phyloP scores from a whole-genome alignment of 2,113 vertebrate genomes.

The Ceyx cyanopectus region DNA sequence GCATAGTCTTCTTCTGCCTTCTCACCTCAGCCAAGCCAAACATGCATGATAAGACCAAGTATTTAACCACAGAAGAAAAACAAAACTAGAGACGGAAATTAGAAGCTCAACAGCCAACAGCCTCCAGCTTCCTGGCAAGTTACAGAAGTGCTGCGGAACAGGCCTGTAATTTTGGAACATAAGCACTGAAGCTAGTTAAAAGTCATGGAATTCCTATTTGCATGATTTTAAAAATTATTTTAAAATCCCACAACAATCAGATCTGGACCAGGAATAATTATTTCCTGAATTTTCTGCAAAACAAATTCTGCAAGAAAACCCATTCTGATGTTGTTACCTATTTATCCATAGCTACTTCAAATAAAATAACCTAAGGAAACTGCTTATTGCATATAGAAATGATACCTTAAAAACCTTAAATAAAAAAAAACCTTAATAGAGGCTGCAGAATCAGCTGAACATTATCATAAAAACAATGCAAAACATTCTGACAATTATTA shows the following conservation, averaged over 20 bases:
- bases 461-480: neutral
- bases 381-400: neutral
- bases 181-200: slow-evolving; percentile 13
- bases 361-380: neutral
- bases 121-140: slow-evolving; percentile 12
- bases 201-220: neutral
- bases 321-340: neutral
- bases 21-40: slow-evolving; percentile 21
- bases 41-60: neutral
- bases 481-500: neutral
- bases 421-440: neutral
- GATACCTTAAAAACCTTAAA: neutral
- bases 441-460: neutral
- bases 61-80: slow-evolving; percentile 24
- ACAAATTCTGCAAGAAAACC: neutral
- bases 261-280: neutral
- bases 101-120: neutral
- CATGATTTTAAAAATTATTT: neutral
- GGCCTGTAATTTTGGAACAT: slow-evolving; percentile 28
- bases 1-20: neutral
- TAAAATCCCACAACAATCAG: neutral
- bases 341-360: neutral
- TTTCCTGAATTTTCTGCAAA: neutral
- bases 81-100: neutral
- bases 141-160: neutral